Conservation (phyloP, 2,113 vertebrate genomes). For the Phycodurus eques region DNA sequence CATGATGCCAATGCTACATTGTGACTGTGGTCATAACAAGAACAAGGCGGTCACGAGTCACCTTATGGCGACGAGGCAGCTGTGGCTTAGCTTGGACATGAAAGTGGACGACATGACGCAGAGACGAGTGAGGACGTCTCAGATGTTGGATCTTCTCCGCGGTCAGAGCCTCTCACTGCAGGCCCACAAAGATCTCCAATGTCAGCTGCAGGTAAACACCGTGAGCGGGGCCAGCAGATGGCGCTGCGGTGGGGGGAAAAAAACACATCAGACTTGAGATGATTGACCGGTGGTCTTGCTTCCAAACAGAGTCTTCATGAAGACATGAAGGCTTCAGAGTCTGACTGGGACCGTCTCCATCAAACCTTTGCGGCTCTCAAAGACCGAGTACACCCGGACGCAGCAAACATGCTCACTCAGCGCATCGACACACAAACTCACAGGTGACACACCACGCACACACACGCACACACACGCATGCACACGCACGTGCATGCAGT, state of each 20-base stretch:
- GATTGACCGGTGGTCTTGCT: background rate
- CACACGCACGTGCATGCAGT: background rate
- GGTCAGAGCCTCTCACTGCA: conserved; percentile 62
- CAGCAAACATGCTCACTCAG: conserved; percentile 67
- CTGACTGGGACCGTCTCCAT: conserved; percentile 72
- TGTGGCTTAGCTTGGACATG: conserved; percentile 72
- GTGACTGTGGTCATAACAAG: conserved; percentile 50
- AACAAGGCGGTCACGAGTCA: conserved; percentile 56
- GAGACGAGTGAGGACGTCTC: conserved; percentile 60
- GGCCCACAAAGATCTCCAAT: conserved; percentile 61
- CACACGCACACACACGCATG: background rate
- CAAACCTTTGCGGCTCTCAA: conserved; percentile 57
- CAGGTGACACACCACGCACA: conserved; percentile 61
- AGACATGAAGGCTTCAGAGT: conserved; percentile 67
- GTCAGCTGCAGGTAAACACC: conserved; percentile 79
- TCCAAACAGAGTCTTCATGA: conserved; percentile 74
- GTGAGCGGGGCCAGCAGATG: background rate
- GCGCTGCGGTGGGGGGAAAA: too few relatives aligned
- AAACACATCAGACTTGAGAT: background rate
- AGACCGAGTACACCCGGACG: conserved; percentile 64
- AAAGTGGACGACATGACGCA: conserved; percentile 54
- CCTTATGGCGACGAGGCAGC: conserved; percentile 54
- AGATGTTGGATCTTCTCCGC: conserved; percentile 63
- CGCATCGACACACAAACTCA: conserved; percentile 55
- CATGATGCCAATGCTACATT: background rate